Conservation (phyloP, 2,113 vertebrate genomes). For the Melanostigma gelatinosum region DNA sequence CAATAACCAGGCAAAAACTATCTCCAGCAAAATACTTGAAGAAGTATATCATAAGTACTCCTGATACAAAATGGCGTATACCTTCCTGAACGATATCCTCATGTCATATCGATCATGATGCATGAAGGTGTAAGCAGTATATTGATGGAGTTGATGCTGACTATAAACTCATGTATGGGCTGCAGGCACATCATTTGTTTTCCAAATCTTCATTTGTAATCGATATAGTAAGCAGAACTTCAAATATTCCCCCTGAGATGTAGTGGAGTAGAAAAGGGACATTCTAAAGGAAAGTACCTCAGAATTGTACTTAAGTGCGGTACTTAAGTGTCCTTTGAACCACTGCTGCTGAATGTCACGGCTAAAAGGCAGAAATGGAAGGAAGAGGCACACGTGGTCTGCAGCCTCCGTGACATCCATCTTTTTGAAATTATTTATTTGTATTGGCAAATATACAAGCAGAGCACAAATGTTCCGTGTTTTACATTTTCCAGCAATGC, state of each 20-base stretch:
- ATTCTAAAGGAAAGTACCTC: neutral
- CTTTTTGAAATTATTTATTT: neutral
- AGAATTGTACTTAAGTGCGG: neutral
- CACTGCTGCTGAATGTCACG: neutral
- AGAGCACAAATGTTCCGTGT: neutral
- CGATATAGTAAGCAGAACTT: neutral
- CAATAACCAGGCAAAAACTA: neutral
- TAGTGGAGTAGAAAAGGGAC: neutral
- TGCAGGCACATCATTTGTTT: neutral
- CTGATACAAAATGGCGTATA: no score
- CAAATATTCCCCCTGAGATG: neutral
- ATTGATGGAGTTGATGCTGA: neutral
- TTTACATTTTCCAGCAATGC: neutral
- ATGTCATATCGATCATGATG: neutral
- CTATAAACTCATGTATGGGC: neutral
- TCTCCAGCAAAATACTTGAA: neutral
- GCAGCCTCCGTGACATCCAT: neutral
- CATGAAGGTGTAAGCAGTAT: neutral
- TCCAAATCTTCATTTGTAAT: neutral
- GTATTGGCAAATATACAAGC: neutral
- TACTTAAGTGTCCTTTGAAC: neutral
- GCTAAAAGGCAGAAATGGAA: neutral
- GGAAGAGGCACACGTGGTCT: neutral
- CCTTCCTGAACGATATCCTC: neutral
- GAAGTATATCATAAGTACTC: neutral